Conservation (phyloP, 2,113 vertebrate genomes). For the Hemichromis elongatus region DNA sequence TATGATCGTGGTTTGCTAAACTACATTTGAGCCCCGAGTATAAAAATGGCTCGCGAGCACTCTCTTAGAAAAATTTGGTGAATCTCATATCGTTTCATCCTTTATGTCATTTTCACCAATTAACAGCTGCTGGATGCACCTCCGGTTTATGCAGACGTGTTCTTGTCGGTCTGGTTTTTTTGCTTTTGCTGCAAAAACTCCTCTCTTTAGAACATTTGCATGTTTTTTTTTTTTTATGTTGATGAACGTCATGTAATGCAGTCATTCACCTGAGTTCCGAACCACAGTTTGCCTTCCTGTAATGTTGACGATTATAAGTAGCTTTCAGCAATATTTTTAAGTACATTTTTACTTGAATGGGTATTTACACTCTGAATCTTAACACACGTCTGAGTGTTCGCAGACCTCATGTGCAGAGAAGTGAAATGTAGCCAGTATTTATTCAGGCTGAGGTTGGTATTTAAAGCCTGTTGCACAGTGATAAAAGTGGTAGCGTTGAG, state of each 20-base stretch:
- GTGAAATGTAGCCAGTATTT: neutral
- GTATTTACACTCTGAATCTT: neutral
- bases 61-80: neutral
- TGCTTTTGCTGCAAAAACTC: neutral
- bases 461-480: neutral
- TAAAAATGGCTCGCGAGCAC: neutral
- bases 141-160: neutral
- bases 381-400: neutral
- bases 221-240: neutral
- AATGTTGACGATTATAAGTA: neutral
- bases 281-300: neutral
- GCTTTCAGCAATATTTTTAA: neutral
- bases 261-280: neutral
- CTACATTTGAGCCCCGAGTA: neutral
- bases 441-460: neutral
- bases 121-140: neutral
- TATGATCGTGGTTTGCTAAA: neutral
- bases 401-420: fast-evolving
- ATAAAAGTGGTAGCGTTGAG: neutral
- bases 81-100: fast-evolving
- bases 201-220: neutral
- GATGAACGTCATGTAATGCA: fast-evolving
- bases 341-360: neutral
- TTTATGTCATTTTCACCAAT: neutral
- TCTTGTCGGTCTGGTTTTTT: neutral